Evolutionary conservation across 2,113 vertebrate species (phyloP).

Genomic region (Butastur rufipennis): DNA sequence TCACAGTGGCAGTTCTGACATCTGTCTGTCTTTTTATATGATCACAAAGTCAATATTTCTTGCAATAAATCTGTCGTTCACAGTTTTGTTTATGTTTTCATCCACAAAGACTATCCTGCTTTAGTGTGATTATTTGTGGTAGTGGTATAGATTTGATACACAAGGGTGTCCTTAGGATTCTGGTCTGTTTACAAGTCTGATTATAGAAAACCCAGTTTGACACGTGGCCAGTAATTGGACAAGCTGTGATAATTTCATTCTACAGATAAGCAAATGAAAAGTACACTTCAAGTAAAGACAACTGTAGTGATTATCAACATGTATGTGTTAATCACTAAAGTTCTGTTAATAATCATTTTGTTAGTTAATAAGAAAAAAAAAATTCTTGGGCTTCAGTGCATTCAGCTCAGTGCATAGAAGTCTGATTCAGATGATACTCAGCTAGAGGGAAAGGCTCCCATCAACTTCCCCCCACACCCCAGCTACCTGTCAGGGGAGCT

Average conservation of each 20-base stretch:
- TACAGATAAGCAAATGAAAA: not conserved
- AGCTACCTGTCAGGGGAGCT: not conserved
- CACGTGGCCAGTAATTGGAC: not conserved
- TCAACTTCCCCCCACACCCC: fast-evolving
- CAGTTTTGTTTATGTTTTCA: not conserved
- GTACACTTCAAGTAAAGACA: not conserved
- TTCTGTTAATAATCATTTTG: not conserved
- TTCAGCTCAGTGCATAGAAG: not conserved
- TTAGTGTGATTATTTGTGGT: not conserved
- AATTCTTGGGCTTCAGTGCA: not conserved
- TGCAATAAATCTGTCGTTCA: not conserved
- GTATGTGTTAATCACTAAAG: not conserved
- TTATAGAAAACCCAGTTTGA: not conserved
- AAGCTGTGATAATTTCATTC: not conserved
- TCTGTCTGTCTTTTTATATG: not conserved
- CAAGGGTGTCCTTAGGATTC: not conserved
- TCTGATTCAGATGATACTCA: not conserved
- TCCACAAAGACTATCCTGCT: not conserved
- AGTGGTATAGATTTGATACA: not conserved
- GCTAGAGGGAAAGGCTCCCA: not conserved
- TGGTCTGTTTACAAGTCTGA: not conserved
- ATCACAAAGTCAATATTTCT: not conserved
- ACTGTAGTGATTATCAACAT: not conserved
- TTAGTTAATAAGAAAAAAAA: not conserved
- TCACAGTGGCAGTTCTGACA: not conserved